Base-by-base conservation (phyloP, 2,888 invertebrate species). In the Drosophila villosipedis region DNA sequence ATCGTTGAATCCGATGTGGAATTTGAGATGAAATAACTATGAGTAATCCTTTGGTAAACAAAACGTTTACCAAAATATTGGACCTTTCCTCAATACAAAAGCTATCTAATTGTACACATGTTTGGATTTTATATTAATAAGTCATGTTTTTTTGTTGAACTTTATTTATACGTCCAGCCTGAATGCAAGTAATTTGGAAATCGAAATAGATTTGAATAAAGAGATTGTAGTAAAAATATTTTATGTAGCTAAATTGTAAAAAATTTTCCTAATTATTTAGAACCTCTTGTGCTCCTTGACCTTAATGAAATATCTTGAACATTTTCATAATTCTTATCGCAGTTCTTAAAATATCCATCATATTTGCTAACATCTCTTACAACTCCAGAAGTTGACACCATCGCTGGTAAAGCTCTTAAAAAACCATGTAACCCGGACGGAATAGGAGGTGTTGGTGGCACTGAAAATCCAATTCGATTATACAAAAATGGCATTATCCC, bases 351-450 rank as follows among this genome's bases (percentile, higher is more conserved):
- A 55, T 91, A 91, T 4, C 87, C 84, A 70, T 91, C 91, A 65
- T 82, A 83, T 50, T 92, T 92, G 71, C 89, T 91, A 12, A 92
- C 83, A 25, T 92, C 92, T 71, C 92, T 82, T 30, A 84, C 73
- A 12, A 79, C 76, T 10, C 91, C 86, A 5, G 83, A 79, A n/a
- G 76, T 67, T 4, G 85, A 61, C 12, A 92, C 91, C 93, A 94
- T 94, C 59, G 91, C 85, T 6, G 93, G 93, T 7, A 94, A 77
- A 9, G 93, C 93, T 72, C 93, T 92, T 14, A 94, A 80, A 71
- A 94, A 93, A 0, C 94, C 94, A 86, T 93, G 84, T n/a, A 87
- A 39, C 14, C 93, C 93, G 28, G 92, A 92, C 61, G 93, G 94
- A 81, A 94, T 94, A 19, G 93, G 93, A 9, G 93, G 94, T 4